Conservation (phyloP, 37 sponge, comb jelly and placozoan genomes). For the Diacarnus erythraeanus region DNA sequence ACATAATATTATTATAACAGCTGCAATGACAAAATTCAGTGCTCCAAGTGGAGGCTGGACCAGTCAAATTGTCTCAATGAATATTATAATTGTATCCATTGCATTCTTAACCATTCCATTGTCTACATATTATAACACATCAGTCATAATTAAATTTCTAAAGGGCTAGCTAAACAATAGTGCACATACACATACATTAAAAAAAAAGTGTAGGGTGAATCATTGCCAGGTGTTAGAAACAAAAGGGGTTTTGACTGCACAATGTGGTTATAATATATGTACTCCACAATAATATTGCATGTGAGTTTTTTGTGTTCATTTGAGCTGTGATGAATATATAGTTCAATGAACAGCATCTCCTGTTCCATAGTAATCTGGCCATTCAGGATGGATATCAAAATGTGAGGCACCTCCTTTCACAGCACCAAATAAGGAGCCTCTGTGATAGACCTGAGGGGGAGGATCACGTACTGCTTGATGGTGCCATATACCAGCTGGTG, state of each 20-base stretch:
- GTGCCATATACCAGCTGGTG: constrained; percentile 71
- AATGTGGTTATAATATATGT: too few species aligned
- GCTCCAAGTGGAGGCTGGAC: background rate
- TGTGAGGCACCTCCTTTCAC: constrained; percentile 64
- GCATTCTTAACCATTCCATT: background rate
- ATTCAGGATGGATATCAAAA: constrained; percentile 86
- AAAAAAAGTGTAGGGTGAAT: background rate
- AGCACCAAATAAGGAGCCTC: constrained; percentile 74
- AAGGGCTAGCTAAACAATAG: too few species aligned
- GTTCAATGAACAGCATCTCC: constrained; percentile 9
- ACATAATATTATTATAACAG: background rate
- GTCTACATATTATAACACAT: background rate
- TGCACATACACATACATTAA: background rate
- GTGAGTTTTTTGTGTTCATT: background rate
- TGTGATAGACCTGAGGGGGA: constrained; percentile 80
- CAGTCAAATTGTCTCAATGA: background rate
- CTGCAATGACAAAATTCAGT: background rate
- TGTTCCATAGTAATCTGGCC: constrained; percentile 75
- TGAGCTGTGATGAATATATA: background rate
- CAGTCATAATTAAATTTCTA: background rate
- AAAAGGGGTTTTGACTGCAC: too few species aligned
- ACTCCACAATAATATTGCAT: background rate
- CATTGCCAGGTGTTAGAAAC: too few species aligned
- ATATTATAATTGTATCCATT: background rate
- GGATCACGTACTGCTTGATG: constrained; percentile 71